A percentile compares a stretch with the other conserved stretches of the same genome.
Evolutionary conservation across 2,888 invertebrate genomes (phyloP).

Genomic region (Cosmia trapezina): DNA sequence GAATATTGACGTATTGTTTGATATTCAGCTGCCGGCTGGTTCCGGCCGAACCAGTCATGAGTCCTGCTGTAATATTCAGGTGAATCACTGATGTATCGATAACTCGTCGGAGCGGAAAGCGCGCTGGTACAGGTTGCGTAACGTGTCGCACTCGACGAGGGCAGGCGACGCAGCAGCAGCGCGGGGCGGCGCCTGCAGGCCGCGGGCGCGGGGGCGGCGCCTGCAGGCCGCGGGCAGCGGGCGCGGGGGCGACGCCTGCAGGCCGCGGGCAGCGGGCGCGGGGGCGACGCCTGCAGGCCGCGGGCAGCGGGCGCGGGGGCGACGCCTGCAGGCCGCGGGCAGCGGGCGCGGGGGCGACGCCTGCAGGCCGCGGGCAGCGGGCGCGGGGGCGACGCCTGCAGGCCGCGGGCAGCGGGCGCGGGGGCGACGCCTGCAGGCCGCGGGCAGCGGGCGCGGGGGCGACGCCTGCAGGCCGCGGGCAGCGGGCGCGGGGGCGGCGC

Average conservation of each 20-base stretch:
- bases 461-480: background rate
- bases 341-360: background rate
- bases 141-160: background rate
- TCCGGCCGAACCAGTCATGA: constrained; percentile 21
- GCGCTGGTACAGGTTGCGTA: constrained; percentile 8
- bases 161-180: too few species aligned
- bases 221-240: background rate
- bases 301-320: background rate
- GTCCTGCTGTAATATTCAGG: constrained; percentile 23
- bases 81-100: constrained; percentile 26
- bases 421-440: background rate
- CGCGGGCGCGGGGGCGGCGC: background rate
- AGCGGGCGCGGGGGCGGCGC: too few species aligned
- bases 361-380: background rate
- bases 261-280: background rate
- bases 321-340: background rate
- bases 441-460: background rate
- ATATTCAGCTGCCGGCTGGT: constrained; percentile 17
- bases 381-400: background rate
- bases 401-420: background rate
- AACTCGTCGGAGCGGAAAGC: background rate
- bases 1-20: constrained; percentile 32
- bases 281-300: background rate
- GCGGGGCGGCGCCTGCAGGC: background rate
- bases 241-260: background rate